Percentiles rank a stretch among this genome's conserved stretches.
phyloP scores from a whole-genome alignment of 2,888 invertebrate species.

The Diarsia rubi region DNA sequence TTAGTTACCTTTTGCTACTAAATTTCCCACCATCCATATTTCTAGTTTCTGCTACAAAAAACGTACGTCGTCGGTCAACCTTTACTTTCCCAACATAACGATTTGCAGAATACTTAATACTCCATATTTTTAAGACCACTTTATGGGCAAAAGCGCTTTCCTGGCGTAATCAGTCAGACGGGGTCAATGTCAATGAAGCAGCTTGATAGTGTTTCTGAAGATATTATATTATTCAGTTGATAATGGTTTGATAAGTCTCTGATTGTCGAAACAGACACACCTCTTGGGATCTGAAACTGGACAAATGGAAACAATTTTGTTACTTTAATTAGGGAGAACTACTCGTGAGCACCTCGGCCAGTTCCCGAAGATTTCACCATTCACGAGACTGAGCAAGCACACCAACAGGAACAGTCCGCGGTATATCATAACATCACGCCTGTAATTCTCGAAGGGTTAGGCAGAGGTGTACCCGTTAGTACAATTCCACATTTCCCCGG shows the following conservation, averaged over 20 bases:
- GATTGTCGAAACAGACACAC: conserved; percentile 18
- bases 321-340: not conserved
- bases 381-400: not conserved
- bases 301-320: not conserved
- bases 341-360: not conserved
- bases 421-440: no score
- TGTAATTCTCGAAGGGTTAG: no score
- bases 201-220: conserved; percentile 16
- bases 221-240: conserved; percentile 9
- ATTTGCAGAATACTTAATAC: not conserved
- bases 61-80: not conserved
- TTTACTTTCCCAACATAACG: not conserved
- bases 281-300: conserved; percentile 7
- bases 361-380: not conserved
- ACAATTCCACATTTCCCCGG: no score
- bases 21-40: not conserved
- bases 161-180: conserved; percentile 34
- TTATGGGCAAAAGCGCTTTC: conserved; percentile 28
- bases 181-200: conserved; percentile 39
- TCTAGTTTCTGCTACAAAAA: not conserved
- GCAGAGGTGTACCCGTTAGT: no score
- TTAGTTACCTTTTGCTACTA: not conserved
- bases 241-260: not conserved
- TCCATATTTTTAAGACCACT: not conserved
- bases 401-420: not conserved